A percentile compares a stretch with the other conserved stretches of the same genome.
phyloP scores from a whole-genome alignment of 2,797 vertebrate species.

The Tadarida brasiliensis region DNA sequence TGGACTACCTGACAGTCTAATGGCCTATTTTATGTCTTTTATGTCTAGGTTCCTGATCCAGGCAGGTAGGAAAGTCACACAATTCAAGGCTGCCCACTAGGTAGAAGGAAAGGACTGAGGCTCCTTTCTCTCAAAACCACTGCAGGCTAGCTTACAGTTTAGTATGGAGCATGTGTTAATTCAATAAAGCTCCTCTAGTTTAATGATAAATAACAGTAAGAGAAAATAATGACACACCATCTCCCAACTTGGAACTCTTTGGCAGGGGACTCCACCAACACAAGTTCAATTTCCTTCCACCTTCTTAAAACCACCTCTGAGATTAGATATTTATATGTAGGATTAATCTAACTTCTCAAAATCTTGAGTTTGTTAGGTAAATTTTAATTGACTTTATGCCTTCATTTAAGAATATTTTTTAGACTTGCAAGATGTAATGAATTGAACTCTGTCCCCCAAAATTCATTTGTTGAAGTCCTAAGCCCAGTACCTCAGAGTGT shows the following conservation, averaged over 20 bases:
- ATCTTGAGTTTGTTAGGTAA: conserved; percentile 14
- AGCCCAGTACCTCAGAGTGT: background rate
- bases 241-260: conserved; percentile 38
- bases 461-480: background rate
- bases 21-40: background rate
- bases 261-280: background rate
- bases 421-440: background rate
- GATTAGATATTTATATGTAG: background rate
- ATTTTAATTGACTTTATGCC: background rate
- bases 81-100: background rate
- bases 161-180: background rate
- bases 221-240: background rate
- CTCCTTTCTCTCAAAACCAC: background rate
- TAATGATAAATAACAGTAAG: background rate
- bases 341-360: background rate
- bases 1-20: too few species aligned
- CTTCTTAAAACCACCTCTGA: background rate
- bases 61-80: background rate
- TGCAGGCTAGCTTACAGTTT: too few species aligned
- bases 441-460: background rate
- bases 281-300: background rate
- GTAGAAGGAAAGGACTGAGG: background rate
- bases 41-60: background rate
- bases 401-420: background rate
- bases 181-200: background rate